These are phyloP conservation scores for Nothoprocta pentlandii DNA, from an alignment of 2,113 vertebrate genomes.

Conservation along the genomic window DNA sequence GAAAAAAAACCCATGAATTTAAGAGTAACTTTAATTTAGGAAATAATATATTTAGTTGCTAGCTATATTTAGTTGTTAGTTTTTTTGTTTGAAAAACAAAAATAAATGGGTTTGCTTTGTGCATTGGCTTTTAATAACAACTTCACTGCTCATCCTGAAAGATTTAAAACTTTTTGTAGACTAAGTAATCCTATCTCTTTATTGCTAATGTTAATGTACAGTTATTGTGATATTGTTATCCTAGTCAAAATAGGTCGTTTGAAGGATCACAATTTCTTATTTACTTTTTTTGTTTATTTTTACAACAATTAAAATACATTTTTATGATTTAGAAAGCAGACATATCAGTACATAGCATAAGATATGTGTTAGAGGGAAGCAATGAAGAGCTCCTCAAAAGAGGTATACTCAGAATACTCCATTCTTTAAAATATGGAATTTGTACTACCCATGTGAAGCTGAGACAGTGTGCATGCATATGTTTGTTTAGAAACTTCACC, in stretches of 20 bases:
- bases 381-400: background rate
- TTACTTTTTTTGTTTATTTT: background rate
- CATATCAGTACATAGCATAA: background rate
- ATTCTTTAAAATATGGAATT: background rate
- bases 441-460: background rate
- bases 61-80: background rate
- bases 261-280: background rate
- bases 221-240: background rate
- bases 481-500: background rate
- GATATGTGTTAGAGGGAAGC: rapidly evolving
- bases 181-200: background rate
- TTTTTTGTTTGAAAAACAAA: background rate
- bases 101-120: background rate
- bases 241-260: background rate
- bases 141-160: background rate
- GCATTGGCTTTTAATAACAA: background rate
- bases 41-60: background rate
- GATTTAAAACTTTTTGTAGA: background rate
- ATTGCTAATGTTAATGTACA: background rate
- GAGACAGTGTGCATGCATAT: background rate
- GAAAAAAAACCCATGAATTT: background rate
- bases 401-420: background rate
- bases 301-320: background rate
- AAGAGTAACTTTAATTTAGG: background rate
- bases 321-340: background rate